A percentile compares a stretch with the other conserved stretches of the same genome.
Evolutionary conservation across 2,797 vertebrate genomes (phyloP).

Genomic region (Gymnoscopelus microlampas): DNA sequence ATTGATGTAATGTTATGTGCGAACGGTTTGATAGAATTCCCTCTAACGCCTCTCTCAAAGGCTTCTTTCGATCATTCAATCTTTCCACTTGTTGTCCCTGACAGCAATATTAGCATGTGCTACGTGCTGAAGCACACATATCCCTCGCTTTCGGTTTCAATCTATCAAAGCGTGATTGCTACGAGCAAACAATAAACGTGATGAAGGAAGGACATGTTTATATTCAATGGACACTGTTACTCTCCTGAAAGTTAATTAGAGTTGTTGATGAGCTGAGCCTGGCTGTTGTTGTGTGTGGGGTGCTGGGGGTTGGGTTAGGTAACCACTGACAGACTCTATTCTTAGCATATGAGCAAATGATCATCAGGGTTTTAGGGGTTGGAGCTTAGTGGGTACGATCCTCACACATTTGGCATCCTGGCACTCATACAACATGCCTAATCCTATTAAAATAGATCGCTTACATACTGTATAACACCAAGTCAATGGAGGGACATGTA

Average conservation of each 20-base stretch:
- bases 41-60: no score
- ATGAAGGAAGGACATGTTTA: slow-evolving; percentile 44
- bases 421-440: slow-evolving; percentile 56
- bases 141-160: slow-evolving; percentile 63
- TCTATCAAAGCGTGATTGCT: slow-evolving; percentile 51
- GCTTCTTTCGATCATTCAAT: not conserved
- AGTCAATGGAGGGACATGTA: slow-evolving; percentile 74
- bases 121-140: slow-evolving; percentile 27
- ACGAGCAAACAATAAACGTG: slow-evolving; percentile 43
- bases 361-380: slow-evolving; percentile 38
- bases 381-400: slow-evolving; percentile 39
- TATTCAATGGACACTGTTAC: slow-evolving; percentile 48
- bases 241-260: slow-evolving; percentile 57
- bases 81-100: slow-evolving; percentile 6
- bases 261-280: slow-evolving; percentile 17
- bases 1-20: no score
- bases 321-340: slow-evolving; percentile 29
- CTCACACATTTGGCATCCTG: slow-evolving; percentile 29
- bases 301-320: slow-evolving; percentile 15
- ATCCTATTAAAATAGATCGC: slow-evolving; percentile 78
- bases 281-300: not conserved
- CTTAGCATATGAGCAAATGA: slow-evolving; percentile 28
- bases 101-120: slow-evolving; percentile 42
- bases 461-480: slow-evolving; percentile 71
- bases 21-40: no score